Conservation (phyloP, 2,888 invertebrate genomes). For the Athetis lepigone region DNA sequence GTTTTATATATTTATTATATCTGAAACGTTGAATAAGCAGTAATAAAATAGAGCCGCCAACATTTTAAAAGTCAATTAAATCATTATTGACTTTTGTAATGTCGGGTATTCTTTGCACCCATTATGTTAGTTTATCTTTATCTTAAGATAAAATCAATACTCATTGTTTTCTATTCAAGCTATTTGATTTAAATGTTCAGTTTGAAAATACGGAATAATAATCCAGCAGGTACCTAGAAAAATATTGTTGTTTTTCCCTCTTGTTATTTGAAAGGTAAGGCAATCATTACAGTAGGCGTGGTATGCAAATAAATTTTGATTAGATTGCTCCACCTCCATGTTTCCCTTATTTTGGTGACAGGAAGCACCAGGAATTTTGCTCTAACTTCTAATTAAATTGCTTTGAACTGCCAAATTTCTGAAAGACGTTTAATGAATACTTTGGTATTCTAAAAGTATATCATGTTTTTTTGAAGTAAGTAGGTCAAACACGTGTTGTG, state of each 20-base stretch:
- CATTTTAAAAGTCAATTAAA: conserved; percentile 18
- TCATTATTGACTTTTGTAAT: too few species aligned
- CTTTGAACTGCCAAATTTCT: conserved; percentile 39
- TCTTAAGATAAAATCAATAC: conserved; percentile 47
- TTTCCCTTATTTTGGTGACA: conserved; percentile 16
- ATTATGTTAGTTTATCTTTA: conserved; percentile 20
- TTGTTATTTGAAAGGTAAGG: conserved; percentile 25
- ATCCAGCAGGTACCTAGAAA: conserved; percentile 7
- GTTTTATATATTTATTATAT: background rate
- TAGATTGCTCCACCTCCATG: conserved; percentile 18
- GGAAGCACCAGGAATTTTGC: conserved; percentile 11
- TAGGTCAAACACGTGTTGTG: conserved; percentile 59
- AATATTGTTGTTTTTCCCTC: conserved; percentile 22
- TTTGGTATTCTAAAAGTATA: conserved; percentile 14
- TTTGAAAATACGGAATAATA: conserved; percentile 19
- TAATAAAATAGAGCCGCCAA: conserved; percentile 11
- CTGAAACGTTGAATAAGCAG: background rate
- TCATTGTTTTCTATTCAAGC: conserved; percentile 16
- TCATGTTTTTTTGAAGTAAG: conserved; percentile 33
- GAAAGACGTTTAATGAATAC: conserved; percentile 24
- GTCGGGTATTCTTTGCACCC: conserved; percentile 14
- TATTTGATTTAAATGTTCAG: conserved; percentile 22
- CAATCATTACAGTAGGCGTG: conserved; percentile 9
- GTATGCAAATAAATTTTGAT: conserved; percentile 24
- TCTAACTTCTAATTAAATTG: conserved; percentile 34